Evolutionary conservation across 2,888 invertebrate species (phyloP).

Genomic region (Lycia hirtaria): DNA sequence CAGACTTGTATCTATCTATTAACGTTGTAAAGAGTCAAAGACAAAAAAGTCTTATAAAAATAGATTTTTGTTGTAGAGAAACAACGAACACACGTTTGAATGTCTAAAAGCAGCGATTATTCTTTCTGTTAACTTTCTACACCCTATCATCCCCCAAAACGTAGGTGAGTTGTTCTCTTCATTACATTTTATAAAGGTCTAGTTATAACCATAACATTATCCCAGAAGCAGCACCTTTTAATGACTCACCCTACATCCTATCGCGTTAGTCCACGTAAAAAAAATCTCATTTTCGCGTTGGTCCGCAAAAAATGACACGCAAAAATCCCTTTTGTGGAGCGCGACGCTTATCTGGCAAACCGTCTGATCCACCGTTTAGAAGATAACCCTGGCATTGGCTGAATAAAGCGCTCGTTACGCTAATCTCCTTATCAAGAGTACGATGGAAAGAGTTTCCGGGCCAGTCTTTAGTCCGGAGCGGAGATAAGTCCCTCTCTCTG

Average conservation of each 20-base stretch:
- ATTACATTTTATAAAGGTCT: not conserved
- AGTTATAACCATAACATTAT: not conserved
- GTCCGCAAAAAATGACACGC: conserved; percentile 31
- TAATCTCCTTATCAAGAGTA: conserved; percentile 45
- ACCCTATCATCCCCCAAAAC: too few species aligned
- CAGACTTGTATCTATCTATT: too few species aligned
- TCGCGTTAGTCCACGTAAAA: conserved; percentile 17
- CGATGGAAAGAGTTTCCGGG: conserved; percentile 36
- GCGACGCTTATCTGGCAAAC: conserved; percentile 33
- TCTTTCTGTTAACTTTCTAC: too few species aligned
- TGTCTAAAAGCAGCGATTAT: too few species aligned
- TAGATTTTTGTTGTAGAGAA: too few species aligned
- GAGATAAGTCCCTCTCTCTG: conserved; percentile 18
- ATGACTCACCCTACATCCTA: conserved; percentile 5
- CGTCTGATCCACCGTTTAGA: conserved; percentile 44
- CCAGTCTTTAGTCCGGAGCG: conserved; percentile 19
- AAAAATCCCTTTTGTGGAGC: conserved; percentile 29
- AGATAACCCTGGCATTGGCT: conserved; percentile 40
- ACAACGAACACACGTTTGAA: too few species aligned
- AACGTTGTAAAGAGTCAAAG: too few species aligned
- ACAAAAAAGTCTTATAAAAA: too few species aligned
- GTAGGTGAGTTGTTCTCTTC: too few species aligned
- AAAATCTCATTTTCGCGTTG: conserved; percentile 30
- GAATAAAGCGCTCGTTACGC: conserved; percentile 43
- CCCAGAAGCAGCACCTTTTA: conserved; percentile 1